Base-by-base conservation (phyloP, 2,113 vertebrate genomes). In the Ptychochromis oligacanthus region DNA sequence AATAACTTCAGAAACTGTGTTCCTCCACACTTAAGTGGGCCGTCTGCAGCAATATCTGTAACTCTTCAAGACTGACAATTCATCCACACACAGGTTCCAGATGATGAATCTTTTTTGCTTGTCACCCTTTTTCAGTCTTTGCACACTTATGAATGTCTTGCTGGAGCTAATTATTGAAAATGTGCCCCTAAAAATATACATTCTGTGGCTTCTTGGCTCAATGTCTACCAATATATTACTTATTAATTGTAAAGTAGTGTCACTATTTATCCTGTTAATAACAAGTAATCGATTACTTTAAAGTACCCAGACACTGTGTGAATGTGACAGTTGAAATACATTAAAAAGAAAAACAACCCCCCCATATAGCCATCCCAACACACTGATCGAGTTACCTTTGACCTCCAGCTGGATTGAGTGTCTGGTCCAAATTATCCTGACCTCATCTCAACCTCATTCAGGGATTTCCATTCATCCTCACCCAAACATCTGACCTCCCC, bases 301-400 rank as follows among this genome's bases (percentile, higher is more conserved):
- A 52, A 70, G 49, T 52, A 49, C 65, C 17, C 49, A 40, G 26
- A 14, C 34, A 24, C 6, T 34, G 17, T 80, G n/a, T 56, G 34
- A 70, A 55, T 60, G 7, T 49, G 18, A 79, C 64, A 75, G 26
- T 54, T 11, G 4, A 80, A 58, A 61, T 20, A 67, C 46, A 57
- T 65, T 58, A 49, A 20, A 84, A 22, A 77, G 17, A 20, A 62
- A 83, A 54, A 81, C 58, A 65, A 24, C 12, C 7, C 58, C 58
- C 14, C 59, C 56, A 49, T 57, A 38, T 36, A 24, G 57, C 60
- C 36, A 11, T 20, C 7, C 49, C 38, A 76, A 91, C 89, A 89
- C 81, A 91, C 60, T 90, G 65, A 91, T 85, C 88, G 77, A 74
- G 24, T 86, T 59, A 91, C 80, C 87, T 86, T 76, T 92, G 87